Base-by-base conservation (phyloP, 2,797 vertebrate species). In the Emydoidea blandingii region DNA sequence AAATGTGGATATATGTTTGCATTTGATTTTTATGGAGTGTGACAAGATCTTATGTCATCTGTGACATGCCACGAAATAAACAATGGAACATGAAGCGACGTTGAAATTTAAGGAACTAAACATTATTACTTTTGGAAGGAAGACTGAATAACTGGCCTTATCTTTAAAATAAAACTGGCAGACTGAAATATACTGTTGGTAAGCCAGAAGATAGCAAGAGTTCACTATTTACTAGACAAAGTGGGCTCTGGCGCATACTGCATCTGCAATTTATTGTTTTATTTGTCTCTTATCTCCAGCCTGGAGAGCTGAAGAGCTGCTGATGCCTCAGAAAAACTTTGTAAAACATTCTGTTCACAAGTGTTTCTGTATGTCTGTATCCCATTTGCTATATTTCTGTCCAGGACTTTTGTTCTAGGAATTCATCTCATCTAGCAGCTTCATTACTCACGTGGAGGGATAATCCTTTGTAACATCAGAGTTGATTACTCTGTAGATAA, bases 81-180 rank as follows among this genome's bases (percentile, higher is more conserved):
- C 25, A 41, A 54, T 47, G 1, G 3, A 84, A 72, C 27, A 62
- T 12, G 44, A 52, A 74, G 9, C 29, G n/a, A 2, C 10, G 57
- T 23, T 52, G 54, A 74, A 83, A 49, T 82, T 47, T 79, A 31
- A 93, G 31, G 85, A 80, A 91, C 18, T 87, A 95, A 93, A 44
- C 49, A 59, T 34, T 72, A 79, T 2, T 59, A 12, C 0, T 37
- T 80, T 80, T 49, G 52, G 57, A 65, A 23, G 52, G 15, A 59
- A 5, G 27, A 59, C 56, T 89, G 54, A 72, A 15, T 91, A 88
- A 86, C 2, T 50, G 21, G 7, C 57, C 88, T 82, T 85, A 85
- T 81, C 49, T 87, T 16, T 83, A 29, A 91, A 84, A 81, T 68
- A 34, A 54, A 92, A 52, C 6, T 29, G 56, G 50, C 76, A 21